A percentile compares a stretch with the other conserved stretches of the same genome.
phyloP scores from a whole-genome alignment of 2,797 vertebrate genomes.

The Chloroceryle amazona region DNA sequence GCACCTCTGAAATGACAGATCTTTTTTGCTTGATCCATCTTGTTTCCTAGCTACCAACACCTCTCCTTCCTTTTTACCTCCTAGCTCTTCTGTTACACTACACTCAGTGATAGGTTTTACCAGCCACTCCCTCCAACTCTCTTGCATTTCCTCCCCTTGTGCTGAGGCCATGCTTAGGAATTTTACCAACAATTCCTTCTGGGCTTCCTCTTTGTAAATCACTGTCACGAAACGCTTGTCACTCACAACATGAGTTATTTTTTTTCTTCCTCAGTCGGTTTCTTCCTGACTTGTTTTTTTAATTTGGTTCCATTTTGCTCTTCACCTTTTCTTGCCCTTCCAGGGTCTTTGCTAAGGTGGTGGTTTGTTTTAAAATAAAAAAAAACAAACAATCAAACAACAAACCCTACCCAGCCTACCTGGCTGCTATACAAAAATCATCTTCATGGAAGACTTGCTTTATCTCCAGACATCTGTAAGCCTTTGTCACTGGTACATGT shows the following conservation, averaged over 20 bases:
- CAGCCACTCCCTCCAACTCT: not conserved
- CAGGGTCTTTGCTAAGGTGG: not conserved
- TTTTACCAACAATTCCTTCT: not conserved
- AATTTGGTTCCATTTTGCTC: not conserved
- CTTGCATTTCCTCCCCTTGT: not conserved
- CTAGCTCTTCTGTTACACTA: not conserved
- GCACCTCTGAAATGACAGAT: not conserved
- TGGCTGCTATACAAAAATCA: not conserved
- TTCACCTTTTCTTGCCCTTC: not conserved
- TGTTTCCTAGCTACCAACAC: not conserved
- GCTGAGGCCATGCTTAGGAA: not conserved
- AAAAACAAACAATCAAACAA: not conserved
- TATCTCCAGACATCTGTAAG: not conserved
- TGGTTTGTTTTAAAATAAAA: not conserved
- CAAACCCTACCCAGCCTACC: not conserved
- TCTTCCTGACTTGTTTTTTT: not conserved
- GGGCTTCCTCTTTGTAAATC: not conserved
- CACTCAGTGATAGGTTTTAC: not conserved
- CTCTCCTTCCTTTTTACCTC: not conserved
- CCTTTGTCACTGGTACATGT: not conserved
- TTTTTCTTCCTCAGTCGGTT: not conserved
- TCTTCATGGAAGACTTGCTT: not conserved
- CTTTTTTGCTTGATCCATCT: not conserved
- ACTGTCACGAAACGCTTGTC: not conserved
- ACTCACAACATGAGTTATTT: not conserved